Evolutionary conservation across 2,797 vertebrate species (phyloP).

Genomic region (Melanotaenia parkinsoni): DNA sequence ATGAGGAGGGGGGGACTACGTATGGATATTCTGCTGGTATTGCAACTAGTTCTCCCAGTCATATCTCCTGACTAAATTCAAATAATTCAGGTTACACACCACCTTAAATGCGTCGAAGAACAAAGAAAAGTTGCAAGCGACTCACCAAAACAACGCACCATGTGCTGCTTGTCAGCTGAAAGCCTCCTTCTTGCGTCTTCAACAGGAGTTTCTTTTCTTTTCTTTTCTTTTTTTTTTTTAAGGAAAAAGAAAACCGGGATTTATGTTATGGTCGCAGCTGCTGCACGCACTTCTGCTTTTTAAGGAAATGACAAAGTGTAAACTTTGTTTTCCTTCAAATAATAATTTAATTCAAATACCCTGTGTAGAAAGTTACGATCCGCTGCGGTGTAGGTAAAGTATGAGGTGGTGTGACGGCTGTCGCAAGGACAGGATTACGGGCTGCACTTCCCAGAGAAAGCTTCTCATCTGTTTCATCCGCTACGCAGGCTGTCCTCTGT

Average conservation of each 20-base stretch:
- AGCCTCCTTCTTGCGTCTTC: constrained; percentile 30
- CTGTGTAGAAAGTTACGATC: constrained; percentile 28
- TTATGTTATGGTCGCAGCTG: constrained; percentile 1
- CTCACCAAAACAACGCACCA: constrained; percentile 65
- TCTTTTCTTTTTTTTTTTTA: neutral
- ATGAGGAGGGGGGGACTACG: neutral
- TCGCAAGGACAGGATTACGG: constrained; percentile 66
- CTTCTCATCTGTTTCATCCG: constrained; percentile 66
- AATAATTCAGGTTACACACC: neutral
- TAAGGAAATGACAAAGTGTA: neutral
- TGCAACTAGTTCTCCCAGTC: neutral
- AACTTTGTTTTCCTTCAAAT: constrained; percentile 11
- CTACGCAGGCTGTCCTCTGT: constrained; percentile 47
- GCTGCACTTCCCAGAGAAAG: constrained; percentile 52
- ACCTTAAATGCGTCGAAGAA: neutral
- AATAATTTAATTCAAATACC: constrained; percentile 4
- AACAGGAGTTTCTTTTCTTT: constrained; percentile 8
- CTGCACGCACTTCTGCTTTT: constrained; percentile 4
- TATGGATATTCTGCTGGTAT: neutral
- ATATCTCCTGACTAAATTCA: neutral
- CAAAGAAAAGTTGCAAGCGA: constrained; percentile 45
- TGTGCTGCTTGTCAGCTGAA: constrained; percentile 46
- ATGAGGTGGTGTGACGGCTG: constrained; percentile 46
- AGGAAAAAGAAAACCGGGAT: neutral
- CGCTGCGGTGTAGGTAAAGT: constrained; percentile 38